phyloP scores from a whole-genome alignment of 2,888 invertebrate genomes.

The Sisyra terminalis region DNA sequence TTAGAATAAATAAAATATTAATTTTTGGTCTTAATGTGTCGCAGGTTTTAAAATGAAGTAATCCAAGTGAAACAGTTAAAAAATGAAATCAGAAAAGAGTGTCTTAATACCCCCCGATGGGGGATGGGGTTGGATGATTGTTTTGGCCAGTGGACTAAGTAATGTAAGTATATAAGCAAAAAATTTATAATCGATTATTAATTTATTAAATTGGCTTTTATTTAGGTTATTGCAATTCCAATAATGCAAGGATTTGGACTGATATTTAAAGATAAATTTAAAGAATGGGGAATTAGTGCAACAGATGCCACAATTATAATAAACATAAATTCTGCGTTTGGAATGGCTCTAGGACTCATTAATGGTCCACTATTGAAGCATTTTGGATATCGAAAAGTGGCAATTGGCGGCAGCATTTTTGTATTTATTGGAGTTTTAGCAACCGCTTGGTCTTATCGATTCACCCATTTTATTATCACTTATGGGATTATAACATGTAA shows the following conservation, averaged over 20 bases:
- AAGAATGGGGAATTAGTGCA: constrained; percentile 34
- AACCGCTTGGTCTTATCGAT: constrained; percentile 37
- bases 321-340: constrained; percentile 47
- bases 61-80: too few relatives aligned
- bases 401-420: constrained; percentile 35
- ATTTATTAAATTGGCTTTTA: constrained; percentile 3
- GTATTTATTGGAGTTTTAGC: constrained; percentile 38
- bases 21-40: too few relatives aligned
- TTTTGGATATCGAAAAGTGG: constrained; percentile 48
- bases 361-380: constrained; percentile 43
- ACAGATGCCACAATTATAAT: constrained; percentile 45
- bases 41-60: too few relatives aligned
- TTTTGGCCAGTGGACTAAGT: constrained; percentile 25
- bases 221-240: constrained; percentile 31
- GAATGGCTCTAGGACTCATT: constrained; percentile 46
- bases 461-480: constrained; percentile 40
- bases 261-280: constrained; percentile 44
- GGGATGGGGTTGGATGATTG: constrained; percentile 32
- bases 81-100: too few relatives aligned
- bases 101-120: constrained; percentile 27
- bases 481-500: constrained; percentile 55
- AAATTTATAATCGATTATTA: neutral
- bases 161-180: constrained; percentile 24
- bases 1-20: too few relatives aligned
- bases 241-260: constrained; percentile 48